Conservation (phyloP, 2,797 vertebrate genomes). For the Falco biarmicus region DNA sequence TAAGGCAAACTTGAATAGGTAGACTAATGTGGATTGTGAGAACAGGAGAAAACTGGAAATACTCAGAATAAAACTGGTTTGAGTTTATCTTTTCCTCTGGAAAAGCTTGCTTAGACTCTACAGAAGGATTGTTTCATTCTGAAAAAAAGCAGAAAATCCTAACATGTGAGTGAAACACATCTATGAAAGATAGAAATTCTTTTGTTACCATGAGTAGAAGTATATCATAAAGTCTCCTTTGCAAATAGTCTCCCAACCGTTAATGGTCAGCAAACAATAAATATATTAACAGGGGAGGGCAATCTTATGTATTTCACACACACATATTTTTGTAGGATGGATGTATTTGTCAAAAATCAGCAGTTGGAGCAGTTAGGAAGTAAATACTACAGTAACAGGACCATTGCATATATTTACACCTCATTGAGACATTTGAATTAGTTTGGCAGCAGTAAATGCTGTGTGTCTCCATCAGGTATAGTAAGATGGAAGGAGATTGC, state of each 20-base stretch:
- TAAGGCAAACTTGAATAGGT: not conserved
- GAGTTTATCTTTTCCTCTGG: not conserved
- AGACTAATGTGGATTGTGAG: not conserved
- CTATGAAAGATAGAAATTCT: not conserved
- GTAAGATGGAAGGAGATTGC: not conserved
- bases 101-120: not conserved
- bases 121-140: not conserved
- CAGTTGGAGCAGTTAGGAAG: not conserved
- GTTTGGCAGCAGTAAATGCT: not conserved
- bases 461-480: not conserved
- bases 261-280: not conserved
- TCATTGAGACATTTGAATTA: not conserved
- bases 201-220: not conserved
- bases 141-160: not conserved
- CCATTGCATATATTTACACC: not conserved
- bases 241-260: not conserved
- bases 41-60: not conserved
- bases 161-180: not conserved
- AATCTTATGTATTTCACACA: not conserved
- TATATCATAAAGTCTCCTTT: not conserved
- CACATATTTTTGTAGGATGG: not conserved
- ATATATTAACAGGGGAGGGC: not conserved
- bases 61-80: not conserved
- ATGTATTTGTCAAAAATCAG: not conserved
- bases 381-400: not conserved